phyloP scores from a whole-genome alignment of 1,140 invertebrate species.

The Leptinotarsa lineolata region DNA sequence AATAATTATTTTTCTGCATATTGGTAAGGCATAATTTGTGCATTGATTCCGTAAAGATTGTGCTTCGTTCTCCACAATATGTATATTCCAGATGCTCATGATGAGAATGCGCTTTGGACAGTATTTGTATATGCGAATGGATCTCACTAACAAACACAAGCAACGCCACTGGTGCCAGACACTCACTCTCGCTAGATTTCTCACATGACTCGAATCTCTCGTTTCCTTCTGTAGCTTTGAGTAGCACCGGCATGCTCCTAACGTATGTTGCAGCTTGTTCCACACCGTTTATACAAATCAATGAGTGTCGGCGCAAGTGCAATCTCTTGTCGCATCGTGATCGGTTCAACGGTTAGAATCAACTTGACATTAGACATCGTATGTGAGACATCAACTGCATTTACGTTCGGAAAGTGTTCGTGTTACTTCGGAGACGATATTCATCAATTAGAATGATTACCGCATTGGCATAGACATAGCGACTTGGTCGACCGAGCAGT shows the following conservation, averaged over 20 bases:
- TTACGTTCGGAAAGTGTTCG: no score
- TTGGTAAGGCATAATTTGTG: no score
- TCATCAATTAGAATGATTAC: no score
- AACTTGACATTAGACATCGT: not conserved
- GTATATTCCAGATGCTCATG: no score
- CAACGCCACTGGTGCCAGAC: not conserved
- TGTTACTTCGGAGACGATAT: no score
- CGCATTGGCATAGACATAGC: no score
- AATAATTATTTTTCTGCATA: no score
- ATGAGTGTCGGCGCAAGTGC: conserved; percentile 27
- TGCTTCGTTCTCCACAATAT: no score
- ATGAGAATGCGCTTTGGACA: no score
- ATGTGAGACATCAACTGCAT: not conserved
- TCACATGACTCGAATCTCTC: conserved; percentile 17
- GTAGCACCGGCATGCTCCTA: not conserved
- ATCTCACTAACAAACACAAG: not conserved
- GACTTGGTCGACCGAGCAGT: no score
- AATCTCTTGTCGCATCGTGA: conserved; percentile 26
- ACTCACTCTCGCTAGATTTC: conserved; percentile 15
- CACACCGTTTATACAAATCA: conserved; percentile 14
- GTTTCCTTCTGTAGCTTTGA: conserved; percentile 13
- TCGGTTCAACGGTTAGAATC: conserved; percentile 10
- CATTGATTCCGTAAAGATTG: no score
- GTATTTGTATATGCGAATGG: no score
- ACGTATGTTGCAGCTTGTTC: conserved; percentile 24